These are phyloP conservation scores for Epiblema foenella DNA, from an alignment of 2,888 invertebrate species.

Conservation along the genomic window DNA sequence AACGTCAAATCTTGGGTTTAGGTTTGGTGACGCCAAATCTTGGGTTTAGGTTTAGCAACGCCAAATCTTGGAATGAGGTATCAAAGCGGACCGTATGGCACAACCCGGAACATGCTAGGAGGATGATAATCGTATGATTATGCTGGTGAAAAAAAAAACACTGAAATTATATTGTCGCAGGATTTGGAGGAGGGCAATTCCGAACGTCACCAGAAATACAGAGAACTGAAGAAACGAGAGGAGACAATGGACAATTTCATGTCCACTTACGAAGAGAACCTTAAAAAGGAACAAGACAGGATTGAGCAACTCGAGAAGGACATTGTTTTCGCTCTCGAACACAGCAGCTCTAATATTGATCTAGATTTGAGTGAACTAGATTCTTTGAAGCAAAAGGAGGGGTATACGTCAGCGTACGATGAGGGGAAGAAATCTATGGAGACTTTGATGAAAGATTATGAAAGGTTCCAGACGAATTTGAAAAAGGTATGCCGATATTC, in stretches of 20 bases:
- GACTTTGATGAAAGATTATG: conserved; percentile 75
- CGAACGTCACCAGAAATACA: conserved; percentile 91
- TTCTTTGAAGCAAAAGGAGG: conserved; percentile 77
- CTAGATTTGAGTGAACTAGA: conserved; percentile 85
- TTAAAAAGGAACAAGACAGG: conserved; percentile 86
- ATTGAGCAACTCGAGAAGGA: conserved; percentile 86
- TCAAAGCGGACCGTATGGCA: no score
- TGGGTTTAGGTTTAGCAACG: no score
- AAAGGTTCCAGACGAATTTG: conserved; percentile 86
- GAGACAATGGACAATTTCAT: conserved; percentile 92
- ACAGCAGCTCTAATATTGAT: conserved; percentile 87
- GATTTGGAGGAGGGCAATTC: conserved; percentile 89
- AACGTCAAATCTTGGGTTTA: no score
- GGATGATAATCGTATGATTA: not conserved
- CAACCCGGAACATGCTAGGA: no score
- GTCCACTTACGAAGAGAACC: conserved; percentile 86
- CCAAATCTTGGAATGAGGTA: no score
- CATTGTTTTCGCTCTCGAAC: conserved; percentile 87
- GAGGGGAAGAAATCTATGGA: conserved; percentile 82
- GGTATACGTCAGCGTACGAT: conserved; percentile 71
- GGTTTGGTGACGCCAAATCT: no score
- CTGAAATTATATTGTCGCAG: conserved; percentile 53
- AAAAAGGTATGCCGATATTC: conserved; percentile 75
- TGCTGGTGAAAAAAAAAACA: not conserved
- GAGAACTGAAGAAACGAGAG: conserved; percentile 91